Conservation (phyloP, 64 coral and sea anemone species). For the Platygyra sinensis region DNA sequence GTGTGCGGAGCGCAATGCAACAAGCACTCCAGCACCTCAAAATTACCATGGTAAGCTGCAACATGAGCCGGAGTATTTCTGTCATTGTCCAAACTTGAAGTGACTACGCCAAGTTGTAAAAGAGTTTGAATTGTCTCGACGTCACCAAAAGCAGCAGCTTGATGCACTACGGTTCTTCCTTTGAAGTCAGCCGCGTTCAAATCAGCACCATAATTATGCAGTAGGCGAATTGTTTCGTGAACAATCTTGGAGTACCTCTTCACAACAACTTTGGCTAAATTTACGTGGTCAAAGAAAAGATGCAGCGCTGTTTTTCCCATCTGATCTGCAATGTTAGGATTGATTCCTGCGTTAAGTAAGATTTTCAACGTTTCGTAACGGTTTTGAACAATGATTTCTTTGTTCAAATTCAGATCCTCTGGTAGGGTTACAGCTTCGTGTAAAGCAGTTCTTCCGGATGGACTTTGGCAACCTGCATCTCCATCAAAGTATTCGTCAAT, state of each 20-base stretch:
- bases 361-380: slow-evolving; percentile 8
- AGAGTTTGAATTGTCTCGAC: not conserved
- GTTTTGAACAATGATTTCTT: slow-evolving; percentile 1
- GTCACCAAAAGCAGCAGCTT: slow-evolving; percentile 16
- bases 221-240: not conserved
- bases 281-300: slow-evolving; percentile 26
- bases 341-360: slow-evolving; percentile 8
- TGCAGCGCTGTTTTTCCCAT: slow-evolving; percentile 17
- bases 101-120: not conserved
- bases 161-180: slow-evolving; percentile 1
- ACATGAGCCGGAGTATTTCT: slow-evolving; percentile 23
- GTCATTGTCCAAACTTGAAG: not conserved
- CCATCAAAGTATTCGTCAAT: slow-evolving; percentile 2
- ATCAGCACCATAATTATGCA: slow-evolving; percentile 11
- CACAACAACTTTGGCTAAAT: slow-evolving; percentile 7
- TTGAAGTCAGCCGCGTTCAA: slow-evolving; percentile 4
- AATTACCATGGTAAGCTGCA: slow-evolving; percentile 28
- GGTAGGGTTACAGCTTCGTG: slow-evolving; percentile 29
- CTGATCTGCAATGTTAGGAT: slow-evolving; percentile 13
- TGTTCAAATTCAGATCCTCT: slow-evolving; percentile 1
- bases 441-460: not conserved
- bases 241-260: slow-evolving; percentile 23
- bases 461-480: not conserved
- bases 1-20: not conserved
- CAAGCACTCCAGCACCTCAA: slow-evolving; percentile 1